Base-by-base conservation (phyloP, 2,888 invertebrate genomes). In the Nudaria mundana region DNA sequence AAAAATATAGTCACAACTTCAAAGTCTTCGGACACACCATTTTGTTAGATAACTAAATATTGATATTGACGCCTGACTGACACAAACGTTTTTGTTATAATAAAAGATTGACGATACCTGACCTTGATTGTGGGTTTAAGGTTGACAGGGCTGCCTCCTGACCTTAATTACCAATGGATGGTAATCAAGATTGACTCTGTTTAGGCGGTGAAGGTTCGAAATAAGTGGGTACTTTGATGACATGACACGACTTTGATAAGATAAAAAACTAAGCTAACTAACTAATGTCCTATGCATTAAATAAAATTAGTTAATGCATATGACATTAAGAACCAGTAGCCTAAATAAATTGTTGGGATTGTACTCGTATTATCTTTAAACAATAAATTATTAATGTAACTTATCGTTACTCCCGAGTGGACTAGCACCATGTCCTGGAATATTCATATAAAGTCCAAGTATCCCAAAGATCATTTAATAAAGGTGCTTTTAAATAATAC, bases 21-120 rank as follows among this genome's bases (percentile, higher is more conserved):
- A 5, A 16, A 43, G 2, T 20, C 8, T 30, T 18, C 29, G 2
- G 11, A n/a, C 2, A 5, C 22, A 23, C 5, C 10, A 7, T 6
- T 1, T 6, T 40, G 35, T 43, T 32, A 43, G 37, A 37, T 31
- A 35, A 44, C 42, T 11, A 38, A 47, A 54, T 47, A 57, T 61
- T 57, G 57, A 54, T 50, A 54, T 39, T n/a, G n/a, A n/a, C n/a
- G n/a, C n/a, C n/a, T n/a, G n/a, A n/a, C 40, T 33, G 10, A 32
- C 37, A 44, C 34, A 48, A 51, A 57, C 44, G 40, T 16, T 47
- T 57, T 48, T 15, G 30, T 13, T 39, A 34, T 39, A 35, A 45
- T 46, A 48, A 34, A 37, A 30, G 23, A 37, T 47, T 47, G 39
- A 22, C 26, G 38, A 37, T 35, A 34, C 12, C 23, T n/a, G 36